These are phyloP conservation scores for Lottia scabra DNA, from an alignment of 2,888 invertebrate genomes.

Conservation along the genomic window DNA sequence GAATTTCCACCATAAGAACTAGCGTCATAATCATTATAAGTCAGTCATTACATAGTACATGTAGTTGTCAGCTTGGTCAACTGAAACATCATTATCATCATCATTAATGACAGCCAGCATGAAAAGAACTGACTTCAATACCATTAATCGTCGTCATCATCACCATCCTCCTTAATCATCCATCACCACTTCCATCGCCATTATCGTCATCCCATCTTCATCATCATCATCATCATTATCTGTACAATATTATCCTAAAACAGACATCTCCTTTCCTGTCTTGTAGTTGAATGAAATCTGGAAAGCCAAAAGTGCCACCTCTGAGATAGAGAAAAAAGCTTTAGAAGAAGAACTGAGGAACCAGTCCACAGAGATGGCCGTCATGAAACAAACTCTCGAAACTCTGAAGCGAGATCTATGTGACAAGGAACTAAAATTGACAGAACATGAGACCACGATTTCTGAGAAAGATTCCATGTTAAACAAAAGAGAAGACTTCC, in stretches of 20 bases:
- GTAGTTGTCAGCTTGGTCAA: too few relatives aligned
- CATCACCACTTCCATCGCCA: not conserved
- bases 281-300: constrained; percentile 54
- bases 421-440: constrained; percentile 46
- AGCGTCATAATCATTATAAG: too few relatives aligned
- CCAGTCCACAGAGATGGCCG: constrained; percentile 31
- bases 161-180: not conserved
- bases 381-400: constrained; percentile 37
- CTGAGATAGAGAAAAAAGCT: constrained; percentile 46
- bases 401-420: constrained; percentile 44
- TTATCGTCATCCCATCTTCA: not conserved
- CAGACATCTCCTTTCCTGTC: not conserved
- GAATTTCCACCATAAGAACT: too few relatives aligned
- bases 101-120: not conserved
- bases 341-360: constrained; percentile 41
- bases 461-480: constrained; percentile 41
- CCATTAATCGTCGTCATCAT: not conserved
- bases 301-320: constrained; percentile 53
- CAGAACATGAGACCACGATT: constrained; percentile 43
- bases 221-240: not conserved
- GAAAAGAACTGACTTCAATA: not conserved
- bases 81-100: not conserved
- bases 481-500: constrained; percentile 50
- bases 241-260: too few relatives aligned
- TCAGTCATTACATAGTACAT: too few relatives aligned